Base-by-base conservation (phyloP, 2,113 vertebrate genomes). In the Reinhardtius hippoglossoides region DNA sequence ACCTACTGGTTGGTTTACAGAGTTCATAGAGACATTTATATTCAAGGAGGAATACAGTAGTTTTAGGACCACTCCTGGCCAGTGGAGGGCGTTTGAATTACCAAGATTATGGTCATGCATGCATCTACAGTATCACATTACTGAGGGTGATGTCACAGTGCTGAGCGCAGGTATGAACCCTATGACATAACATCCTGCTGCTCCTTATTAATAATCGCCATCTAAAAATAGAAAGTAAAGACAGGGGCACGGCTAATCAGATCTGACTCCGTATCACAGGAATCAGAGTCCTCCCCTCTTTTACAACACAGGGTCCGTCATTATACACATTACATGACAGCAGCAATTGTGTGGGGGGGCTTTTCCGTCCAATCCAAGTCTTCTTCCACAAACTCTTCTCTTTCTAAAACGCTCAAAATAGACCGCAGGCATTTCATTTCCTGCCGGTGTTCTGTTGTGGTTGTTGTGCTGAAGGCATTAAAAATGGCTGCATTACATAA, bases 151-250 rank as follows among this genome's bases (percentile, higher is more conserved):
- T 42, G 76, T 73, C 60, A 86, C 0, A 46, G 42, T 2, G 12
- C 54, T 62, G 54, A 80, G 67, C 61, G 21, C 70, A 68, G 35
- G 14, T 70, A 57, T 83, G 77, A 85, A 78, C 20, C 67, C 71
- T 52, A 54, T 86, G 78, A 84, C 63, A 71, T 67, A 83, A 81
- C 15, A 67, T 56, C 65, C 86, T 76, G 54, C 82, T 76, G 57
- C 54, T 83, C 60, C 68, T 88, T 71, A 86, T 85, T 77, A 87
- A 82, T 86, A 85, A 85, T 87, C 83, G 88, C 71, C 78, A 73
- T 63, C 87, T 89, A 44, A 84, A 80, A 83, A 89, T 80, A 91
- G 86, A 68, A 63, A 83, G 79, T 37, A 63, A 81, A 63, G 54
- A 82, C 46, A 16, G 46, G 46, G 5, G 48, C 37, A 37, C 7